Conservation (phyloP, 2,888 invertebrate species). For the Dolichomitus sp. region DNA sequence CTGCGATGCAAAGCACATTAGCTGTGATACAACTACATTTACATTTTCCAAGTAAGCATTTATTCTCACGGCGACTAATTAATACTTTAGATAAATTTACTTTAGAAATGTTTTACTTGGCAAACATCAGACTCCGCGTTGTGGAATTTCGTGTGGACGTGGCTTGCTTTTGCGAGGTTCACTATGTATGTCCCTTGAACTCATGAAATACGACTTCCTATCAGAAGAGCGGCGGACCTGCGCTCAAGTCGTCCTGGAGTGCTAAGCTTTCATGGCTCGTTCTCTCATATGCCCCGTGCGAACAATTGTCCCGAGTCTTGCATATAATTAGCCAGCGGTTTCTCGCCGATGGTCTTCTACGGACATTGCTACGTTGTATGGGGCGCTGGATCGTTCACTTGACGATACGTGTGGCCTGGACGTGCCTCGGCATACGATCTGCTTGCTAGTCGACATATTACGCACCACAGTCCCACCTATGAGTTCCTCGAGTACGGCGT, state of each 20-base stretch:
- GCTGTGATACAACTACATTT: neutral
- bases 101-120: neutral
- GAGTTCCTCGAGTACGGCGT: slow-evolving; percentile 52
- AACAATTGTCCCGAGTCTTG: slow-evolving; percentile 77
- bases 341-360: slow-evolving; percentile 78
- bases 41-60: neutral
- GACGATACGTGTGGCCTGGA: slow-evolving; percentile 78
- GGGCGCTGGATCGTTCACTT: slow-evolving; percentile 72
- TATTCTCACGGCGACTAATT: neutral
- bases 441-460: slow-evolving; percentile 78
- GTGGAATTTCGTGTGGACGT: slow-evolving; percentile 50
- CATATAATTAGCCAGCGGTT: slow-evolving; percentile 81
- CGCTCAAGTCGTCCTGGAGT: slow-evolving; percentile 56
- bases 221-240: slow-evolving; percentile 67
- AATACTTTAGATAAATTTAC: neutral
- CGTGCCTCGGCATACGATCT: slow-evolving; percentile 85
- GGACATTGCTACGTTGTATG: slow-evolving; percentile 78
- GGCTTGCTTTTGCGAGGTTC: slow-evolving; percentile 39
- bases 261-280: slow-evolving; percentile 57
- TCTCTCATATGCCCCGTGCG: slow-evolving; percentile 60
- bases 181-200: slow-evolving; percentile 61
- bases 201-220: slow-evolving; percentile 74
- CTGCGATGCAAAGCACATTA: neutral
- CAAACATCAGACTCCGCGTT: neutral
- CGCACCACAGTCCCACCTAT: slow-evolving; percentile 38